A percentile compares a stretch with the other conserved stretches of the same genome.
Conservation (phyloP, 2,113 vertebrate species). For the Nestor notabilis region DNA sequence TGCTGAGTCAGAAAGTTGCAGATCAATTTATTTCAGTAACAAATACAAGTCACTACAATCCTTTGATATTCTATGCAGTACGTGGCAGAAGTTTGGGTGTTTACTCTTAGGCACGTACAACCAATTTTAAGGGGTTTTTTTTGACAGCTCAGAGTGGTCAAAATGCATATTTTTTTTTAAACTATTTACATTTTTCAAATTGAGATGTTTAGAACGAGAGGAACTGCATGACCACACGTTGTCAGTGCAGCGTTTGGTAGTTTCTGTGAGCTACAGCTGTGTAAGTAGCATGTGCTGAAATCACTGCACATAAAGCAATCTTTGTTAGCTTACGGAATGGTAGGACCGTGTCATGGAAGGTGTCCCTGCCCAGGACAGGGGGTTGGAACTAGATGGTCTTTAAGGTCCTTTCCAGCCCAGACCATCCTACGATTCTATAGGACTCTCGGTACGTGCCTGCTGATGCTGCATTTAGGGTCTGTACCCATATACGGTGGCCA, state of each 20-base stretch:
- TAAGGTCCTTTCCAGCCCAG: background rate
- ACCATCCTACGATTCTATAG: background rate
- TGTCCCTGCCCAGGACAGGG: background rate
- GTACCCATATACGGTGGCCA: background rate
- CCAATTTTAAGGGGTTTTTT: accelerated
- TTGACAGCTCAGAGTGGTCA: background rate
- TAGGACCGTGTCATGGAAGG: background rate
- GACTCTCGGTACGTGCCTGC: background rate
- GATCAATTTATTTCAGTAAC: background rate
- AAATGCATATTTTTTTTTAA: background rate
- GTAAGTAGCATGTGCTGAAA: background rate
- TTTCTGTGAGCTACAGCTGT: background rate
- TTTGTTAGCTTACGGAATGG: background rate
- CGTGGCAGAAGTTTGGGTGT: background rate
- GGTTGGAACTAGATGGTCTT: background rate
- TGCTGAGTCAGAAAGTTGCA: background rate
- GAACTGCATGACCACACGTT: background rate
- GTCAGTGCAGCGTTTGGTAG: background rate
- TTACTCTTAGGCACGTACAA: background rate
- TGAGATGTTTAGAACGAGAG: background rate
- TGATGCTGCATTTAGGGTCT: background rate
- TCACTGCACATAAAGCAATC: background rate
- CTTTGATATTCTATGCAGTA: accelerated
- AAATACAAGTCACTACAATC: background rate
- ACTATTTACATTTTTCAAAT: background rate